Conservation (phyloP, 1,140 invertebrate species). For the Dryas iulia region DNA sequence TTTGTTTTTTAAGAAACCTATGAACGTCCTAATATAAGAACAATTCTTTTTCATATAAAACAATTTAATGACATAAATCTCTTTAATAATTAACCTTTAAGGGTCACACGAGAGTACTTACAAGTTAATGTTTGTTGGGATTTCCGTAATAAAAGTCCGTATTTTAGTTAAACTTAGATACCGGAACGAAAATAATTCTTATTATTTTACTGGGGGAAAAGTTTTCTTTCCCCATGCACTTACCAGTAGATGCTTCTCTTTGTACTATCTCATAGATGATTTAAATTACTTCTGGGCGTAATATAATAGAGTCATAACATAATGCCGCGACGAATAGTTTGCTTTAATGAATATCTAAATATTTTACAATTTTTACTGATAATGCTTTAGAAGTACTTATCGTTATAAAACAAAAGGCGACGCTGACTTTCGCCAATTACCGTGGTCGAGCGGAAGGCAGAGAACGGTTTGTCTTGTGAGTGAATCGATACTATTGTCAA, state of each 20-base stretch:
- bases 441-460: too few relatives aligned
- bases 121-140: neutral
- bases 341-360: too few relatives aligned
- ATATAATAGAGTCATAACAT: too few relatives aligned
- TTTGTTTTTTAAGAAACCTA: too few relatives aligned
- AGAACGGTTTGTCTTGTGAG: too few relatives aligned
- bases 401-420: too few relatives aligned
- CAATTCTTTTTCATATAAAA: neutral
- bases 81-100: neutral
- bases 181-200: neutral
- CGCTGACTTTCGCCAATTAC: too few relatives aligned
- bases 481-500: too few relatives aligned
- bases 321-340: too few relatives aligned
- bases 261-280: neutral
- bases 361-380: too few relatives aligned
- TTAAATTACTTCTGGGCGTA: too few relatives aligned
- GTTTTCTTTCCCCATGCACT: neutral
- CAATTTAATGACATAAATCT: neutral
- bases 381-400: too few relatives aligned
- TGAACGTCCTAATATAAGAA: neutral
- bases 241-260: neutral
- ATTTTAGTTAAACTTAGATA: neutral
- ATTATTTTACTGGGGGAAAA: neutral
- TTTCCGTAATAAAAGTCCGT: neutral
- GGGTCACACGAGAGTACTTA: slow-evolving; percentile 4